A percentile compares a stretch with the other conserved stretches of the same genome.
phyloP scores from a whole-genome alignment of 2,797 vertebrate genomes.

The Halcyon smyrnensis region DNA sequence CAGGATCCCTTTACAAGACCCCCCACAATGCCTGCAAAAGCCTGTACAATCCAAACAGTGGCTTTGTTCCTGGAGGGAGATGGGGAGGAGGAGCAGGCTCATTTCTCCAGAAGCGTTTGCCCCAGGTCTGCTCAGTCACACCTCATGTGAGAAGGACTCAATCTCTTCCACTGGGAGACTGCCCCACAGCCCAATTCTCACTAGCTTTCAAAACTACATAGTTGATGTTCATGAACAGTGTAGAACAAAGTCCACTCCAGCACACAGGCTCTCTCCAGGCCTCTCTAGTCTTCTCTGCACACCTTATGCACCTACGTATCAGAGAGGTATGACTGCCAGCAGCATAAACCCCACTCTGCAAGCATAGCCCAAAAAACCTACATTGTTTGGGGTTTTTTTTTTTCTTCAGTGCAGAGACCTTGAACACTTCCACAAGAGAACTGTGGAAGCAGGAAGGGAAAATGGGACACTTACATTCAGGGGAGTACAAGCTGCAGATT shows the following conservation, averaged over 20 bases:
- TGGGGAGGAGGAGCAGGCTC: neutral
- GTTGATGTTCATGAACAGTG: neutral
- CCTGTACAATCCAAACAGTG: fast-evolving
- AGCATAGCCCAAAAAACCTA: neutral
- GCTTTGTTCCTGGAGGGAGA: neutral
- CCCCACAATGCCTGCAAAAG: neutral
- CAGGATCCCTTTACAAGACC: neutral
- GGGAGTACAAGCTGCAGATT: neutral
- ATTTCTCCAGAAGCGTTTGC: neutral
- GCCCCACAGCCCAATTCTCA: neutral
- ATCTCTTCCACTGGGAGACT: neutral
- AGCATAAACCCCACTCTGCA: neutral
- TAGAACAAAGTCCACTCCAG: neutral
- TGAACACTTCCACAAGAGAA: neutral
- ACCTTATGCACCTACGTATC: neutral
- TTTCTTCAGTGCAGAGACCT: neutral
- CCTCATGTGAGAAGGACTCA: fast-evolving
- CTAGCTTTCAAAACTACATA: neutral
- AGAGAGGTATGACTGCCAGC: neutral
- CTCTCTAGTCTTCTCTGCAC: neutral
- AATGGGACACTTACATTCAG: neutral
- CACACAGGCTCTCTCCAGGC: neutral
- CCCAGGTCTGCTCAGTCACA: neutral
- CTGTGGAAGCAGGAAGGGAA: neutral
- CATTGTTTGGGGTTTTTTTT: fast-evolving